Base-by-base conservation (phyloP, 2,888 invertebrate species). In the Leptothorax acervorum region DNA sequence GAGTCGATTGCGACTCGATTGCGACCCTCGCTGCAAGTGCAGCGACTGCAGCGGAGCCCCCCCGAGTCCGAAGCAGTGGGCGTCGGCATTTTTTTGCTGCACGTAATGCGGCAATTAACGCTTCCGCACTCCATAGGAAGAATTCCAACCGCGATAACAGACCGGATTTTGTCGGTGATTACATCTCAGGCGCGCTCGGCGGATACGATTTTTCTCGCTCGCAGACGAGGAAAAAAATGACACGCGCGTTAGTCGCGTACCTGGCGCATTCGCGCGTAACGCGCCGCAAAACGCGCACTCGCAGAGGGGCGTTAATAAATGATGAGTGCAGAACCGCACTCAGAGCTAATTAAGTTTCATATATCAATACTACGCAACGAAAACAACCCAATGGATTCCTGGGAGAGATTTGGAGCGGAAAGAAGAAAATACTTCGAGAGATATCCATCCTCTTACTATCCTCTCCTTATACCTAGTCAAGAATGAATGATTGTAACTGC, bases 71-170 rank as follows among this genome's bases (percentile, higher is more conserved):
- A 4, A 35, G 35, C 45, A 8, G 23, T 45, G n/a, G 65, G 39
- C 75, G 74, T 60, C 48, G 75, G 35, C 68, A 60, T 73, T 85
- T 70, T 9, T 48, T 12, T 15, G 48, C 15, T 23, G 78, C 71
- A 60, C 48, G 23, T 82, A 74, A 73, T 65, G 66, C n/a, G 82
- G 76, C 83, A 83, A 86, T 86, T 85, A 85, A 83, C 74, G 73
- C 71, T 82, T 68, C 70, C 60, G 76, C 55, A 35, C 79, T 60
- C 45, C 55, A 39, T 51, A 39, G 18, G n/a, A 68, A 48, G 73
- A 73, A 73, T 81, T 35, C 73, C 73, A 39, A n/a, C 48, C 73
- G 79, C 73, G 79, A 78, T 78, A 68, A 68, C 53, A 51, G 79
- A 60, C 74, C 73, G 73, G 73, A 60, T 60, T 48, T 70, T 11